phyloP scores from a whole-genome alignment of 2,888 invertebrate genomes.

The Diarsia dahlii region DNA sequence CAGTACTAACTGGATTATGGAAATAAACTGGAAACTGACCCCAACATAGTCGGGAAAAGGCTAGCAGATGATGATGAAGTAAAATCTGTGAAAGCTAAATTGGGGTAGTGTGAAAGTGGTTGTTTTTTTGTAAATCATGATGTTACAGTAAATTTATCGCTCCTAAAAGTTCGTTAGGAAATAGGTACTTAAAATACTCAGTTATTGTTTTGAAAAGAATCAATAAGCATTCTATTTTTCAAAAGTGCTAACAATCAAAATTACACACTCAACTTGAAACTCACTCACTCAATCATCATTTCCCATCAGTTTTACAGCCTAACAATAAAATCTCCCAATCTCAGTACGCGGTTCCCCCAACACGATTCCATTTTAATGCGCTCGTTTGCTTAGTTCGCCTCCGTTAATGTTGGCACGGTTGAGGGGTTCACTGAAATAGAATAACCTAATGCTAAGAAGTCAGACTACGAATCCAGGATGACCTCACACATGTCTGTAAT shows the following conservation, averaged over 20 bases:
- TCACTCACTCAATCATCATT: conserved; percentile 26
- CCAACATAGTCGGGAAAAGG: no score
- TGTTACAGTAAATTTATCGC: no score
- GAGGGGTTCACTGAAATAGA: conserved; percentile 44
- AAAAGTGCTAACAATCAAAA: conserved; percentile 13
- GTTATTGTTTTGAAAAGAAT: neutral
- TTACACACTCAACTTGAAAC: conserved; percentile 29
- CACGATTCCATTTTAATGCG: conserved; percentile 67
- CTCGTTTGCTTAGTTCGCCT: conserved; percentile 68
- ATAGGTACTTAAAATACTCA: no score
- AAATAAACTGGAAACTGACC: no score
- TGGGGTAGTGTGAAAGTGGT: no score
- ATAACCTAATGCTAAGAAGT: neutral
- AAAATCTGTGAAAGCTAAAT: no score
- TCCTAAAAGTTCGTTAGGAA: no score
- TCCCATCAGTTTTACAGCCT: conserved; percentile 23
- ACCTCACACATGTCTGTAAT: no score
- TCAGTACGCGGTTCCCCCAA: conserved; percentile 55
- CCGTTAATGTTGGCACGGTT: conserved; percentile 59
- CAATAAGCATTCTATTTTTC: neutral
- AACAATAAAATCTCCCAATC: conserved; percentile 47
- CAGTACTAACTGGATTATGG: no score
- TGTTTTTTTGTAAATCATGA: no score
- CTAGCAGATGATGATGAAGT: no score
- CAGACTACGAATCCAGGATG: neutral